A percentile compares a stretch with the other conserved stretches of the same genome.
phyloP scores from a whole-genome alignment of 2,113 vertebrate genomes.

The Hepsetus odoe region DNA sequence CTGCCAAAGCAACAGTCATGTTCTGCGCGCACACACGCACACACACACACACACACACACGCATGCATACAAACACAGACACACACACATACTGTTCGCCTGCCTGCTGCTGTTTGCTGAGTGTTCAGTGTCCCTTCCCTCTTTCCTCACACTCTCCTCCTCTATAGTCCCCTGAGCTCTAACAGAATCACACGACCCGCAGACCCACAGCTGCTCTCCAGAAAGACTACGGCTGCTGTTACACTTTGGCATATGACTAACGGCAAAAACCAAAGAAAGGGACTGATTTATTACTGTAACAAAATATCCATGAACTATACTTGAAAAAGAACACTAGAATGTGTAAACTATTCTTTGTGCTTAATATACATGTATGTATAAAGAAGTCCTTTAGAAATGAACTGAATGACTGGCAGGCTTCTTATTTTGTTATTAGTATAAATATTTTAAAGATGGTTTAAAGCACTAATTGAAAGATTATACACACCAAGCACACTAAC shows the following conservation, averaged over 20 bases:
- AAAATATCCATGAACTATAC: not conserved
- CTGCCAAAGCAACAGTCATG: conserved; percentile 25
- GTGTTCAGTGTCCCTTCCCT: not conserved
- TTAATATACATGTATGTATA: not conserved
- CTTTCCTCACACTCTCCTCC: not conserved
- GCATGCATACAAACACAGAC: conserved; percentile 11
- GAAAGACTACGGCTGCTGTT: not conserved
- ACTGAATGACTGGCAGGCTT: not conserved
- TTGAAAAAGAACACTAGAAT: not conserved
- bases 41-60: conserved; percentile 17
- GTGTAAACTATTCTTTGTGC: not conserved
- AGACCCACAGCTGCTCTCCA: conserved; percentile 15
- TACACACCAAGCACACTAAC: not conserved
- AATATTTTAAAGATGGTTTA: not conserved
- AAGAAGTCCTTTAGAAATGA: not conserved
- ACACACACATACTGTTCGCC: not conserved
- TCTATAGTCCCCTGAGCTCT: not conserved
- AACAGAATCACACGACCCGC: conserved; percentile 7
- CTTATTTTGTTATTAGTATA: too few relatives aligned
- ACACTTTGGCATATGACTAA: conserved; percentile 23
- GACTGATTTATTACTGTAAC: conserved; percentile 9
- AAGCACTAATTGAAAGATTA: conserved; percentile 1
- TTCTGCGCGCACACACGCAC: conserved; percentile 15
- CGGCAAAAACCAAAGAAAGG: conserved; percentile 1
- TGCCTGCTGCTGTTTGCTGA: conserved; percentile 37